These are phyloP conservation scores for Heliconius congener DNA, from an alignment of 1,140 invertebrate genomes.

Conservation along the genomic window DNA sequence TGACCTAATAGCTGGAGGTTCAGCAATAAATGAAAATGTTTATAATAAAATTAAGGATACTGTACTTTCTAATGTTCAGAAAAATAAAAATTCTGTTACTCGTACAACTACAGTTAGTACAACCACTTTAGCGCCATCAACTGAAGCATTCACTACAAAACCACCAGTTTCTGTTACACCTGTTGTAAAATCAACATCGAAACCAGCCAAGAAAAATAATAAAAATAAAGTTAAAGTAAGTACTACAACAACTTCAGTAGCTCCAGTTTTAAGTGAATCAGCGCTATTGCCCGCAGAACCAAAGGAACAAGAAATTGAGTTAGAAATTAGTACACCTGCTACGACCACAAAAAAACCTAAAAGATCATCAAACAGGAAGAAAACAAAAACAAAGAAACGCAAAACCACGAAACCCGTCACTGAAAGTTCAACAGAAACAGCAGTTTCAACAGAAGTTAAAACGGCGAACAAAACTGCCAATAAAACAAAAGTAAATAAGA, in stretches of 20 bases:
- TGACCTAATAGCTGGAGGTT: constrained; percentile 76
- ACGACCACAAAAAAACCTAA: constrained; percentile 79
- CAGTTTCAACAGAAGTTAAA: constrained; percentile 71
- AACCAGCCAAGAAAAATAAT: constrained; percentile 64
- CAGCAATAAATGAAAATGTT: constrained; percentile 78
- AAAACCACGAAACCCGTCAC: constrained; percentile 73
- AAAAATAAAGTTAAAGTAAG: constrained; percentile 65
- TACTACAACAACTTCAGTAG: constrained; percentile 46
- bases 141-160: constrained; percentile 49
- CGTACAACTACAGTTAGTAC: constrained; percentile 44
- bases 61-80: constrained; percentile 77
- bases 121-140: constrained; percentile 51
- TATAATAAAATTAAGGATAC: constrained; percentile 80
- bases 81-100: constrained; percentile 66
- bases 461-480: constrained; percentile 39
- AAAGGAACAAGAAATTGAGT: constrained; percentile 82
- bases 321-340: constrained; percentile 78
- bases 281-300: constrained; percentile 77
- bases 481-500: constrained; percentile 55
- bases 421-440: constrained; percentile 81
- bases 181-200: constrained; percentile 54
- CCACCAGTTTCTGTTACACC: constrained; percentile 38
- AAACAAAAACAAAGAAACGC: constrained; percentile 78
- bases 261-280: constrained; percentile 57
- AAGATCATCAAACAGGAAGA: constrained; percentile 72